Evolutionary conservation across 1,140 invertebrate species (phyloP).

Genomic region (Scaptomyza pallida): DNA sequence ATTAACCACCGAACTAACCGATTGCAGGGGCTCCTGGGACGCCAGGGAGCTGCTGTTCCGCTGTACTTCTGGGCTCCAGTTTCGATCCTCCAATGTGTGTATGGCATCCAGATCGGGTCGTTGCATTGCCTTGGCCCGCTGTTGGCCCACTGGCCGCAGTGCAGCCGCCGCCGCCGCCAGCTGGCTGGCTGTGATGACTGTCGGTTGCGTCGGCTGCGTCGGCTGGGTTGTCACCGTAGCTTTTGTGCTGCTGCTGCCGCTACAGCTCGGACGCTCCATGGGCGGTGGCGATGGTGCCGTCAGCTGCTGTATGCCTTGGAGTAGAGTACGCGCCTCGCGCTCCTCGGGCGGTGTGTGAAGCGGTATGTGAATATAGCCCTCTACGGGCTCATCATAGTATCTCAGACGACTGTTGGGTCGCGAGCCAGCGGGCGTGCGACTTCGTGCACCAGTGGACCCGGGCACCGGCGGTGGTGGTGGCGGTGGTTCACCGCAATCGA

Average conservation of each 20-base stretch:
- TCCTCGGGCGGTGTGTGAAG: conserved; percentile 88
- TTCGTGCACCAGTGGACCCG: conserved; percentile 48
- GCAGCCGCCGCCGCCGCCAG: conserved; percentile 64
- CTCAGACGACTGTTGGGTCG: conserved; percentile 80
- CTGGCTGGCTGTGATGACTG: conserved; percentile 62
- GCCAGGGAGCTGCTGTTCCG: conserved; percentile 52
- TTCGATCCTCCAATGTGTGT: conserved; percentile 66
- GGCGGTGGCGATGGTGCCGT: conserved; percentile 63
- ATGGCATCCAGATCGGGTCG: conserved; percentile 75
- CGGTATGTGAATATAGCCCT: conserved; percentile 87
- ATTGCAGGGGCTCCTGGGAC: conserved; percentile 70
- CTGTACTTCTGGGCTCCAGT: conserved; percentile 77
- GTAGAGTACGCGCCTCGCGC: conserved; percentile 79
- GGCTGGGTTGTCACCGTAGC: neutral
- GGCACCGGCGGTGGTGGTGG: conserved; percentile 59
- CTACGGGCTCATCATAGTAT: conserved; percentile 87
- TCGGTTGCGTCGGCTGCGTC: conserved; percentile 10
- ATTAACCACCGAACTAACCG: conserved; percentile 56
- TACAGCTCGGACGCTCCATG: conserved; percentile 13
- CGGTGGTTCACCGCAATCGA: conserved; percentile 57
- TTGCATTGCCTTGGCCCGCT: conserved; percentile 29
- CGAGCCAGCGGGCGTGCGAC: conserved; percentile 58
- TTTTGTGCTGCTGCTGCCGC: neutral
- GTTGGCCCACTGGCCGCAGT: conserved; percentile 57
- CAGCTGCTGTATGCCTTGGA: conserved; percentile 71